Evolutionary conservation across 2,113 vertebrate genomes (phyloP), one percentile per base, ranked within the genome.

Genomic region (Pelmatolapia mariae): DNA sequence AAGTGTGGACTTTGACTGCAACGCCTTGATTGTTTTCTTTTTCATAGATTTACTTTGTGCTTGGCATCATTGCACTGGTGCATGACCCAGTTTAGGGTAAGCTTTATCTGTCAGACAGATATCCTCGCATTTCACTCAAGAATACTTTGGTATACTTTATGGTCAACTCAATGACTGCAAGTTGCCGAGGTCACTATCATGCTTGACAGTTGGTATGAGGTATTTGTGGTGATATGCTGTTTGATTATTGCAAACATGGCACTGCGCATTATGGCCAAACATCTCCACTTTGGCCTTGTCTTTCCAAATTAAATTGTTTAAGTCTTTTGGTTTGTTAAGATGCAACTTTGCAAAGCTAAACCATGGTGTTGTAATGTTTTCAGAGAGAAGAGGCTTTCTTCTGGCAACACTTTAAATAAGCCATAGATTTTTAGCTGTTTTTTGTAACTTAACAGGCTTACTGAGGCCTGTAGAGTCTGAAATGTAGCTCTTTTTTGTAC

Each of bases 351-450:
- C 38, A 71, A 71, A 71, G 66, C 2, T 71, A 71, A 71, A 3
- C n/a, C 38, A 1, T 10, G 12, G 36, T 71, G n/a, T 6, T 43
- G 8, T 71, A 15, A 43, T 16, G 12, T 43, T 24, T 71, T 16
- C n/a, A 71, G 3, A 43, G 36, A 43, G n/a, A 4, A 71, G 12
- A 71, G 0, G 0, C 8, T 71, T 71, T 71, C 66, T 0, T 40
- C 36, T 43, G 36, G 1, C 19, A 68, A 40, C 63, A 22, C 11
- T 68, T 71, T 40, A 71, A 71, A 43, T 16, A 71, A 6, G 66
- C 38, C n/a, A 43, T 71, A 43, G 36, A 43, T 24, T 40, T 71
- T 71, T 24, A 24, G 38, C 38, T 6, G 8, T 6, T 5, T 43
- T 22, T 0, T 66, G 33, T 38, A 38, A 66, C 33, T 38, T 66